Conservation (phyloP, 2,113 vertebrate genomes). For the Apodemus speciosus region DNA sequence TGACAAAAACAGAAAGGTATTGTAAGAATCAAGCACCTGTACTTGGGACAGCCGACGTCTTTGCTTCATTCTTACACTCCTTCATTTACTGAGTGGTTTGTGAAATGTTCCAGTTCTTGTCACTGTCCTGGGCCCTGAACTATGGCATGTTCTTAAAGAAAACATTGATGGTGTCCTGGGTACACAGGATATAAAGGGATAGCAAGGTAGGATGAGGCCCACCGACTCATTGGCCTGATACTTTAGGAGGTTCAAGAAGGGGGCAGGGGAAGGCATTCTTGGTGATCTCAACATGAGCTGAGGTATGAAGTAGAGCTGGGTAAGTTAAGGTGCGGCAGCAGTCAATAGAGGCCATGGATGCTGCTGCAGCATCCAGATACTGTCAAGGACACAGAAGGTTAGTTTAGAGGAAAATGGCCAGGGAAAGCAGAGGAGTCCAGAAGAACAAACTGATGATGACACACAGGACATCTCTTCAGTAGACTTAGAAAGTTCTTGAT, state of each 20-base stretch:
- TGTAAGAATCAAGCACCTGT: neutral
- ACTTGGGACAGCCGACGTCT: neutral
- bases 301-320: neutral
- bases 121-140: neutral
- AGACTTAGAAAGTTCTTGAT: neutral
- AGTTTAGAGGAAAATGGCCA: neutral
- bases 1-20: neutral
- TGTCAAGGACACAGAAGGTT: fast-evolving
- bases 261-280: neutral
- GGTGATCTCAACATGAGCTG: neutral
- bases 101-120: neutral
- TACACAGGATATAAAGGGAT: neutral
- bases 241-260: neutral
- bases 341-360: neutral
- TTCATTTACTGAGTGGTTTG: neutral
- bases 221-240: neutral
- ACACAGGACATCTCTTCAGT: neutral
- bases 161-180: neutral
- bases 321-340: neutral
- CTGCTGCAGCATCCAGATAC: neutral
- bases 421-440: neutral
- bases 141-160: neutral
- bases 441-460: neutral
- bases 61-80: neutral
- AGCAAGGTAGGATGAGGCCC: fast-evolving